Evolutionary conservation across 1,140 invertebrate genomes (phyloP), one percentile per base, ranked within the genome.

Genomic region (Apolygus lucorum): DNA sequence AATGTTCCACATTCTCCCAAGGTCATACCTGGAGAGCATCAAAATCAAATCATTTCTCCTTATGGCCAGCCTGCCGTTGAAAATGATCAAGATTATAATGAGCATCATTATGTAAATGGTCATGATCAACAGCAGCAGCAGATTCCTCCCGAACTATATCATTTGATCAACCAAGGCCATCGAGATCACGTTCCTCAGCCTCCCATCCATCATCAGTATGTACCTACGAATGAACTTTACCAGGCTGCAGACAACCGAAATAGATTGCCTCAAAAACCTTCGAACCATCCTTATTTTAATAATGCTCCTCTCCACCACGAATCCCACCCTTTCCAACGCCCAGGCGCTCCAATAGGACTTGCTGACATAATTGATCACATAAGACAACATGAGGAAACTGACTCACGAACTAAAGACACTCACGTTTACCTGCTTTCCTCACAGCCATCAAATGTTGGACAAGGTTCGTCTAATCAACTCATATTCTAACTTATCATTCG

Each of bases 331-430:
- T 27, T 34, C 27, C 62, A 69, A 17, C 52, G n/a, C 28, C 25
- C 63, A 29, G 42, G 67, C 4, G 26, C 49, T 52, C 66, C 68
- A 26, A 34, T 66, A 27, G 68, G 67, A 49, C 70, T 74, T 27
- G 70, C 73, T 22, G 73, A 74, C 66, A 73, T 74, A 21, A 59
- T 74, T 24, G 68, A 68, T 67, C 70, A 74, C 21, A 70, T 74
- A 49, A 66, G 70, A 67, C 65, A 73, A 42, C 70, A 73, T 72
- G 70, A 71, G 54, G 65, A 52, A 34, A 68, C 66, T 62, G 63
- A 71, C 59, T 70, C 68, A 59, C 69, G 62, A 21, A 63, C 69
- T 34, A 70, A 68, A 70, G 69, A 70, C 66, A 64, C 68, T 28
- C 72, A 73, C 52, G 69, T 70, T 29, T 42, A 62, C 22, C 28